Conservation (phyloP, 1,140 invertebrate species). For the Zaprionus capensis region DNA sequence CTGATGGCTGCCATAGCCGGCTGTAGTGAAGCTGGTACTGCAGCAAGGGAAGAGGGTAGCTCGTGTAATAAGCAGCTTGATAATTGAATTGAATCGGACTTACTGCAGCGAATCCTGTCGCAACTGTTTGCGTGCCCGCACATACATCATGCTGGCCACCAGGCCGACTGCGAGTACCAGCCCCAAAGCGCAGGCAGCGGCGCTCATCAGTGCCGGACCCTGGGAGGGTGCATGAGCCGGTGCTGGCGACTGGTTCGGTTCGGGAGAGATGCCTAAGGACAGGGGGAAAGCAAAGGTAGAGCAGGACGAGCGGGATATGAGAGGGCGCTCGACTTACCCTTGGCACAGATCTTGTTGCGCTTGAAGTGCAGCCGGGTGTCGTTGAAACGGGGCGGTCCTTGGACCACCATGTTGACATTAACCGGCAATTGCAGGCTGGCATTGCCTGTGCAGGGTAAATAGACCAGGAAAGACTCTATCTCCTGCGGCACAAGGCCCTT, state of each 20-base stretch:
- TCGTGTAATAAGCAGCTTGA: slow-evolving; percentile 2
- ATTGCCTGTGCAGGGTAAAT: slow-evolving; percentile 90
- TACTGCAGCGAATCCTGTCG: slow-evolving; percentile 90
- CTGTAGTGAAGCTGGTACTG: slow-evolving; percentile 88
- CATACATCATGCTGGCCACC: slow-evolving; percentile 90
- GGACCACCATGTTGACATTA: slow-evolving; percentile 92
- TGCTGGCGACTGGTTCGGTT: slow-evolving; percentile 80
- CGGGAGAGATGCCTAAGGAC: slow-evolving; percentile 71
- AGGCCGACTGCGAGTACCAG: slow-evolving; percentile 89
- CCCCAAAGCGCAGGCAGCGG: slow-evolving; percentile 91
- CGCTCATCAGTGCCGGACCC: slow-evolving; percentile 84
- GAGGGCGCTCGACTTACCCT: slow-evolving; percentile 86
- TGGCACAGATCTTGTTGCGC: slow-evolving; percentile 94
- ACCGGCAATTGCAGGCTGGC: slow-evolving; percentile 88
- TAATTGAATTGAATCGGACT: slow-evolving; percentile 82
- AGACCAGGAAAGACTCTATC: slow-evolving; percentile 91
- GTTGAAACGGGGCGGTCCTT: slow-evolving; percentile 86
- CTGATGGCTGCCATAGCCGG: slow-evolving; percentile 89
- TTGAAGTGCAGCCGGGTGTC: slow-evolving; percentile 91
- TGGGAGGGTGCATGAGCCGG: slow-evolving; percentile 82
- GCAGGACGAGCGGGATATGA: neutral
- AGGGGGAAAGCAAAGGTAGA: slow-evolving; percentile 10
- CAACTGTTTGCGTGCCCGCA: slow-evolving; percentile 90
- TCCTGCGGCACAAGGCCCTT: slow-evolving; percentile 90
- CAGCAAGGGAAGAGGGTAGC: neutral